Evolutionary conservation across 2,113 vertebrate species (phyloP), one percentile per base, ranked within the genome.

Genomic region (Oreocharis arfaki): DNA sequence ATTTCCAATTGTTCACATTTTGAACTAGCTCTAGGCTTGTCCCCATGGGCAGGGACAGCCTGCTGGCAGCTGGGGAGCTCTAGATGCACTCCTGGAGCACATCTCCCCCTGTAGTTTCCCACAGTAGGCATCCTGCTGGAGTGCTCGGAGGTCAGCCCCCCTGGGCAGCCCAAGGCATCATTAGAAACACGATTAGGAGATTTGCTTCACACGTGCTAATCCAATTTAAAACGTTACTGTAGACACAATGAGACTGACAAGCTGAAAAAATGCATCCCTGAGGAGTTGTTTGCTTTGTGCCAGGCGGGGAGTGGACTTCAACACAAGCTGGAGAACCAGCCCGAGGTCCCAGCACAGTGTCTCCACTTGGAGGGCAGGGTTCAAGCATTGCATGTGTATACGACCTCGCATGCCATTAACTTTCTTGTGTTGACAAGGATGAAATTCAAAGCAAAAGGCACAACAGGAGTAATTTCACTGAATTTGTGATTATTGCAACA

Each of bases 351-450:
- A 0, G 2, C 57, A 24, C 3, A 1, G 15, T 39, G 13, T 32
- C 47, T 60, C 63, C 42, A 4, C 1, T 3, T 32, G 56, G 44
- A 83, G n/a, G 41, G 30, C 41, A 69, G 46, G 37, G 32, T 16
- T 44, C 39, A 68, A 76, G 30, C 32, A 22, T 21, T 55, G 0
- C 19, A 2, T 1, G 7, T 16, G 4, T 26, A 6, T 9, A 8
- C 5, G 67, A 53, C 28, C 63, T 35, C 23, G 13, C 0, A 0
- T 21, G 14, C 52, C 28, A 1, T n/a, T 21, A 37, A 10, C 2
- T 3, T 46, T 41, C 33, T 67, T 12, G 16, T 19, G 15, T 6
- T 23, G 17, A 9, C 47, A 60, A 84, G 65, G 49, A 14, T 26
- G 21, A 56, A 70, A 24, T 23, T 52, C 47, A 77, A 71, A 63